phyloP scores from a whole-genome alignment of 1,140 invertebrate species.

The Holotrichia oblita region DNA sequence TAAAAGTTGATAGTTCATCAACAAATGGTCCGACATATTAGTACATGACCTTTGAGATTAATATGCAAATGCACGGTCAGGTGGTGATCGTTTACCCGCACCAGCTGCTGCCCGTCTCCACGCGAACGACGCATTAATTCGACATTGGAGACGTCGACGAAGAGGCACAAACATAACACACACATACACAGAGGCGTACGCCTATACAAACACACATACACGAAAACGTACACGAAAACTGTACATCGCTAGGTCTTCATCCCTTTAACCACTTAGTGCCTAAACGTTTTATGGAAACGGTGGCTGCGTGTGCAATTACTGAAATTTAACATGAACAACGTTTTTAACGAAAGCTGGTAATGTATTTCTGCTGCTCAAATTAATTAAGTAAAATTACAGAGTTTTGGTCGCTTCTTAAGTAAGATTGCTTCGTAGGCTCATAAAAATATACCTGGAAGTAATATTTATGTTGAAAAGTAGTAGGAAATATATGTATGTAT shows the following conservation, averaged over 20 bases:
- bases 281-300: constrained; percentile 26
- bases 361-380: too few species aligned
- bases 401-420: too few species aligned
- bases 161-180: constrained; percentile 25
- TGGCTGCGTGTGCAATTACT: not conserved
- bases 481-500: too few species aligned
- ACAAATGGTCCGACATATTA: constrained; percentile 45
- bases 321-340: constrained; percentile 15
- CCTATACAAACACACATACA: not conserved
- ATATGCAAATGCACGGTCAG: constrained; percentile 48
- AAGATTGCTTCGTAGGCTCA: too few species aligned
- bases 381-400: too few species aligned
- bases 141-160: constrained; percentile 37
- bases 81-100: constrained; percentile 41
- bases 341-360: too few species aligned
- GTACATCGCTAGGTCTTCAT: constrained; percentile 9
- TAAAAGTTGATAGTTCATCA: constrained; percentile 46
- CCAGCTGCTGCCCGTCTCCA: constrained; percentile 34
- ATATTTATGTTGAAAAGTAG: too few species aligned
- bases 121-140: constrained; percentile 38
- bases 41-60: constrained; percentile 45
- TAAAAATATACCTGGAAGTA: too few species aligned
- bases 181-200: not conserved
- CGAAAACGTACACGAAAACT: not conserved
- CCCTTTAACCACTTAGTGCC: not conserved